phyloP scores from a whole-genome alignment of 2,888 invertebrate species.

The Hylaea fasciaria region DNA sequence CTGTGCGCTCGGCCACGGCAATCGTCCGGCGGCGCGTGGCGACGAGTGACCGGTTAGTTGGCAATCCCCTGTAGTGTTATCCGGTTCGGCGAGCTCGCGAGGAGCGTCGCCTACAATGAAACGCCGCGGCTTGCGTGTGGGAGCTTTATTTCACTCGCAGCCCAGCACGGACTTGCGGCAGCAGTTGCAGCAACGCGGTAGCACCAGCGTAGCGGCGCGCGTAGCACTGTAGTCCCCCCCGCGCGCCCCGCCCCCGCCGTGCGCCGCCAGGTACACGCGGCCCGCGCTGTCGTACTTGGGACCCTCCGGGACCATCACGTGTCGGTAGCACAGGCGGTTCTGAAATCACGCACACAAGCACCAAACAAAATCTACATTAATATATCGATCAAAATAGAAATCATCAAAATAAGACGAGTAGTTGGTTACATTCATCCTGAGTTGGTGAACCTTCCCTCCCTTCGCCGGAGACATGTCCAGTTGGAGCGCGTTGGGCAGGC shows the following conservation, averaged over 20 bases:
- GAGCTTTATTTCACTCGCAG: slow-evolving; percentile 55
- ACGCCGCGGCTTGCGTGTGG: too few relatives aligned
- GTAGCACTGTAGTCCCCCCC: slow-evolving; percentile 10
- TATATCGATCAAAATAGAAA: too few relatives aligned
- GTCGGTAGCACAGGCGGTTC: slow-evolving; percentile 66
- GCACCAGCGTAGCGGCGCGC: slow-evolving; percentile 46
- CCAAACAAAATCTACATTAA: too few relatives aligned
- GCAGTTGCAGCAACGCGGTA: slow-evolving; percentile 76
- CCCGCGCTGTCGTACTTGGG: slow-evolving; percentile 61
- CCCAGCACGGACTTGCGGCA: slow-evolving; percentile 75
- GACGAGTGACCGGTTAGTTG: too few relatives aligned
- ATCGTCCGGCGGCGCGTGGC: too few relatives aligned
- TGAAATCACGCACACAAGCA: slow-evolving; percentile 41
- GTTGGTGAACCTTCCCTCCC: slow-evolving; percentile 50
- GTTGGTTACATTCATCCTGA: slow-evolving; percentile 56
- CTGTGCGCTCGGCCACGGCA: too few relatives aligned
- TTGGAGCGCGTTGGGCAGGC: slow-evolving; percentile 40
- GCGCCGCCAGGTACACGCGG: slow-evolving; percentile 48
- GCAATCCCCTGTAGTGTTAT: too few relatives aligned
- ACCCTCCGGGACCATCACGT: slow-evolving; percentile 63
- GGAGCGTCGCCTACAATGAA: too few relatives aligned
- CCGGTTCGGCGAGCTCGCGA: too few relatives aligned
- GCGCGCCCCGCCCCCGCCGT: slow-evolving; percentile 38
- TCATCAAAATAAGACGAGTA: background rate
- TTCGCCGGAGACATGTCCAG: slow-evolving; percentile 67